A percentile compares a stretch with the other conserved stretches of the same genome.
phyloP scores from a whole-genome alignment of 2,113 vertebrate genomes.

The Neopipo cinnamomea region DNA sequence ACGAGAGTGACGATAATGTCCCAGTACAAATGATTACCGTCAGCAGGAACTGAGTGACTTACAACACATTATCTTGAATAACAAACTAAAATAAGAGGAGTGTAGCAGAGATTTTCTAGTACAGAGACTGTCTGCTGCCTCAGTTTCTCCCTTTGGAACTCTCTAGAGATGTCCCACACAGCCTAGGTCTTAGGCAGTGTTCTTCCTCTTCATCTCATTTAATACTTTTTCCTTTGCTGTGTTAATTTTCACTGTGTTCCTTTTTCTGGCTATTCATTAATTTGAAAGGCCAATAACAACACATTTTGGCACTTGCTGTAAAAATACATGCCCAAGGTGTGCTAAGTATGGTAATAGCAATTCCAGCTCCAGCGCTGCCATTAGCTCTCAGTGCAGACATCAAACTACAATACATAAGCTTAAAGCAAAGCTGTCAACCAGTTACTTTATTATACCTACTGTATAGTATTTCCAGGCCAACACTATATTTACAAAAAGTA shows the following conservation, averaged over 20 bases:
- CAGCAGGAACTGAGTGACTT: not conserved
- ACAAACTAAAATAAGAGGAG: not conserved
- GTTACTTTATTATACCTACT: constrained; percentile 2
- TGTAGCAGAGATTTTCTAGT: not conserved
- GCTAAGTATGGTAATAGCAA: not conserved
- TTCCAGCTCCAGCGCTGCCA: not conserved
- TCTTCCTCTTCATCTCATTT: not conserved
- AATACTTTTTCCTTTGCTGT: not conserved
- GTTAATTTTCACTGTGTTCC: not conserved
- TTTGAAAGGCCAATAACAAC: not conserved
- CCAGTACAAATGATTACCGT: not conserved
- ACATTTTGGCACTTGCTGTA: not conserved
- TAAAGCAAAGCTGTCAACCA: not conserved
- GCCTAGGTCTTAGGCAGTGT: not conserved
- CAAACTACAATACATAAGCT: not conserved
- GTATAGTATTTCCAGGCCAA: not conserved
- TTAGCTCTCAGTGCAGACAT: not conserved
- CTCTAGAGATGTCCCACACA: not conserved
- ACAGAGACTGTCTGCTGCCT: not conserved
- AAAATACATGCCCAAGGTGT: constrained; percentile 2
- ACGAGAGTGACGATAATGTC: not conserved
- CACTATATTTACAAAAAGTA: not conserved
- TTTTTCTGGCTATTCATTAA: not conserved
- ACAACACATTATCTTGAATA: not conserved
- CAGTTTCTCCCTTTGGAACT: not conserved